Evolutionary conservation across 2,113 vertebrate species (phyloP).

Genomic region (Puffinus mauretanicus): DNA sequence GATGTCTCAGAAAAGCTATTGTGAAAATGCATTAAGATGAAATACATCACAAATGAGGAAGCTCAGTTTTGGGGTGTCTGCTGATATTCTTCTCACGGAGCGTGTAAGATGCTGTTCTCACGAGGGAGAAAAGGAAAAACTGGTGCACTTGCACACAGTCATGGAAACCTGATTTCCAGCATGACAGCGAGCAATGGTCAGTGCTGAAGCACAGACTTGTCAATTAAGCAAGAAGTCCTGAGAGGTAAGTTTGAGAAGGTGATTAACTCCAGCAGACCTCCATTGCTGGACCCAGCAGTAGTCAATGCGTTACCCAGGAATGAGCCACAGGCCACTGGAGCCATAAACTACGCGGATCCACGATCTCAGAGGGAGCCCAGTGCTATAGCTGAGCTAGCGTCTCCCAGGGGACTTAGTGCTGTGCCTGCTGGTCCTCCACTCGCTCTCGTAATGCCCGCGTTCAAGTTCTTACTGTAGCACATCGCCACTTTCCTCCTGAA

Average conservation of each 20-base stretch:
- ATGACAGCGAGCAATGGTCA: fast-evolving
- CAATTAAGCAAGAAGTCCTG: background rate
- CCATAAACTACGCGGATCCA: background rate
- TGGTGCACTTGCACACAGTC: background rate
- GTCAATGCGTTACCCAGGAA: background rate
- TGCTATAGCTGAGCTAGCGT: background rate
- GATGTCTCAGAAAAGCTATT: background rate
- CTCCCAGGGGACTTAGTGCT: background rate
- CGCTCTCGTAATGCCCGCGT: background rate
- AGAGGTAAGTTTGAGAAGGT: background rate
- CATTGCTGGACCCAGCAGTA: background rate
- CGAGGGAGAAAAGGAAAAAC: background rate
- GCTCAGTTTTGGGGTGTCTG: background rate
- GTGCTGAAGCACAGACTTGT: background rate
- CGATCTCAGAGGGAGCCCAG: background rate
- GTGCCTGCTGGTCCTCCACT: background rate
- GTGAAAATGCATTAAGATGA: background rate
- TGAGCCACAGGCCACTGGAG: background rate
- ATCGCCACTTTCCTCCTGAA: background rate
- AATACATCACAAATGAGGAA: background rate
- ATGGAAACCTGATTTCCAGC: background rate
- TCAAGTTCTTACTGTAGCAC: background rate
- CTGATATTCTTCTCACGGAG: background rate
- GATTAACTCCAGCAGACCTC: background rate
- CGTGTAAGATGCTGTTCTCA: fast-evolving